phyloP scores from a whole-genome alignment of 2,113 vertebrate species.

The Collichthys lucidus region DNA sequence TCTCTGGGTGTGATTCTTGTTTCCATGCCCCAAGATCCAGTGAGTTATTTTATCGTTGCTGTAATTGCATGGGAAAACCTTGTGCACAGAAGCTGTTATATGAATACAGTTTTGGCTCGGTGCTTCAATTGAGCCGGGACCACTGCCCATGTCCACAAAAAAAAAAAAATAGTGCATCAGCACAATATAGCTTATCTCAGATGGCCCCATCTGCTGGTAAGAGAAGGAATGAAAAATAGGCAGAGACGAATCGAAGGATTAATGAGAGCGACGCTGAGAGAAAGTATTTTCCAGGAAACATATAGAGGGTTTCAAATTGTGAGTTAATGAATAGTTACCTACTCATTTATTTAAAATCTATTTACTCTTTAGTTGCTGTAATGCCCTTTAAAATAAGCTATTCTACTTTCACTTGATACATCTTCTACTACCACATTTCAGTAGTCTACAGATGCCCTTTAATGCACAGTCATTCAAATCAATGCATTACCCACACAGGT shows the following conservation, averaged over 20 bases:
- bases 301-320: background rate
- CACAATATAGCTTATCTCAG: slow-evolving; percentile 11
- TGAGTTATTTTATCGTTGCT: background rate
- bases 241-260: background rate
- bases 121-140: slow-evolving; percentile 29
- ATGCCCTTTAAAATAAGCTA: background rate
- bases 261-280: background rate
- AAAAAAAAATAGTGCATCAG: slow-evolving; percentile 3
- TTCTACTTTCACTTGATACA: background rate
- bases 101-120: slow-evolving; percentile 14
- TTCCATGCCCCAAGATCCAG: background rate
- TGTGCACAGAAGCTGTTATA: slow-evolving; percentile 5
- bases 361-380: background rate
- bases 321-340: background rate
- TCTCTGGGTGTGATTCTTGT: background rate
- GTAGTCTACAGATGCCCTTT: background rate
- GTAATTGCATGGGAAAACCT: slow-evolving; percentile 27
- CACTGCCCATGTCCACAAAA: background rate
- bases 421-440: background rate
- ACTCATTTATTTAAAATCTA: too few relatives aligned
- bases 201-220: slow-evolving; percentile 64
- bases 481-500: background rate
- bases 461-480: too few relatives aligned
- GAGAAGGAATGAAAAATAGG: background rate
- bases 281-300: too few relatives aligned